phyloP scores from a whole-genome alignment of 2,888 invertebrate genomes.

The Chrysodeixis includens region DNA sequence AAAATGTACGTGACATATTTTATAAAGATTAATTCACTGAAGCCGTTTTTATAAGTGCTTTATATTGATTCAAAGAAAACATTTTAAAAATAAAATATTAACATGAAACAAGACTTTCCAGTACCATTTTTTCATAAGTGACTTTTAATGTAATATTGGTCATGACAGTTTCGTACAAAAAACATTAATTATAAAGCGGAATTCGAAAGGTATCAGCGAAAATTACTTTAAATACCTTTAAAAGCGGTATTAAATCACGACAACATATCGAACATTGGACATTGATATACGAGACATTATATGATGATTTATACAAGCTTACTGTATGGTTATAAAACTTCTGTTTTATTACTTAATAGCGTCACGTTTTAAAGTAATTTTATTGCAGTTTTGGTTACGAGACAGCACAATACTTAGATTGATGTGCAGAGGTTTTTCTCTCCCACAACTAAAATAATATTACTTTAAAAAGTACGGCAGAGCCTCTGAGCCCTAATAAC shows the following conservation, averaged over 20 bases:
- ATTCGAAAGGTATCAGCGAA: neutral
- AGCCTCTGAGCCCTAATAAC: neutral
- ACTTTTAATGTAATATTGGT: neutral
- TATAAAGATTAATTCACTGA: neutral
- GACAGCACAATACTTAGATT: too few relatives aligned
- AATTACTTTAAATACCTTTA: too few relatives aligned
- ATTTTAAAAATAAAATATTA: neutral
- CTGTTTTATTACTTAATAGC: neutral
- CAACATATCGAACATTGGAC: neutral
- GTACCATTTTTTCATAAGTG: neutral
- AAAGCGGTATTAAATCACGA: neutral
- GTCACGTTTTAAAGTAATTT: too few relatives aligned
- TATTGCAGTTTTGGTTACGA: too few relatives aligned
- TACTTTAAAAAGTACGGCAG: too few relatives aligned
- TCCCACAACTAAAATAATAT: too few relatives aligned
- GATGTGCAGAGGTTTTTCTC: too few relatives aligned
- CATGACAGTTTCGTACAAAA: neutral
- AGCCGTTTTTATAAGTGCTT: neutral
- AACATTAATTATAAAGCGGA: neutral
- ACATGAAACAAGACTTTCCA: neutral
- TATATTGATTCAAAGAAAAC: neutral
- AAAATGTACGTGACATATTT: slow-evolving; percentile 16
- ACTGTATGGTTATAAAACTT: neutral
- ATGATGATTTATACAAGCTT: neutral
- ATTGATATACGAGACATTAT: neutral